Conservation (phyloP, 1,140 invertebrate genomes). For the Drosophila biarmipes region DNA sequence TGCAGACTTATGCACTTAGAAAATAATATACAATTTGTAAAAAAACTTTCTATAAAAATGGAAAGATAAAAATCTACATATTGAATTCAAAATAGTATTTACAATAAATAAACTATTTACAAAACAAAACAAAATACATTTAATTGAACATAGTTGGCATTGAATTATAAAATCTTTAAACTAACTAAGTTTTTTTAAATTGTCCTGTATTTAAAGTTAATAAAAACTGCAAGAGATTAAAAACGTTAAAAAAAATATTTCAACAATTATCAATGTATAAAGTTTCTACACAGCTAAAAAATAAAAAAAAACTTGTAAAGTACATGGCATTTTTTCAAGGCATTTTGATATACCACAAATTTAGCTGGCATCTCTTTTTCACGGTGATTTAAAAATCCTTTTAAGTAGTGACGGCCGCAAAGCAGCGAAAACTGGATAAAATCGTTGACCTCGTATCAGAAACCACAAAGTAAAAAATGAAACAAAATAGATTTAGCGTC, state of each 20-base stretch:
- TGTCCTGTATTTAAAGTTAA: too few species aligned
- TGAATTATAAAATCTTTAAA: too few species aligned
- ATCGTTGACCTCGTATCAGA: conserved; percentile 44
- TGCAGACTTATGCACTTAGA: conserved; percentile 5
- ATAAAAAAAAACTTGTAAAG: background rate
- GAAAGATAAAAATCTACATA: too few species aligned
- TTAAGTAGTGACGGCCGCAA: conserved; percentile 18
- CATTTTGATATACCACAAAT: background rate
- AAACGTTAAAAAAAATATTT: too few species aligned
- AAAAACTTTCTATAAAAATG: too few species aligned
- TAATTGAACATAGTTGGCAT: too few species aligned
- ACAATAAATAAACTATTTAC: too few species aligned
- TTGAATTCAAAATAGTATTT: too few species aligned
- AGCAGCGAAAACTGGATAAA: conserved; percentile 33
- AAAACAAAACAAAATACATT: too few species aligned
- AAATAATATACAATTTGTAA: background rate
- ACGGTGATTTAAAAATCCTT: background rate
- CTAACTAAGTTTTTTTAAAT: too few species aligned
- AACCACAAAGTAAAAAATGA: conserved; percentile 12
- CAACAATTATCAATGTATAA: too few species aligned
- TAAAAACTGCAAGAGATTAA: too few species aligned
- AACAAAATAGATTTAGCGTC: conserved; percentile 16
- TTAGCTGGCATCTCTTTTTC: background rate
- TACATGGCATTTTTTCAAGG: background rate
- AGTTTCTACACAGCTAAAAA: background rate